A percentile compares a stretch with the other conserved stretches of the same genome.
These are phyloP conservation scores for Acrossocheilus fasciatus DNA, from an alignment of 2,797 vertebrate genomes.

Conservation along the genomic window DNA sequence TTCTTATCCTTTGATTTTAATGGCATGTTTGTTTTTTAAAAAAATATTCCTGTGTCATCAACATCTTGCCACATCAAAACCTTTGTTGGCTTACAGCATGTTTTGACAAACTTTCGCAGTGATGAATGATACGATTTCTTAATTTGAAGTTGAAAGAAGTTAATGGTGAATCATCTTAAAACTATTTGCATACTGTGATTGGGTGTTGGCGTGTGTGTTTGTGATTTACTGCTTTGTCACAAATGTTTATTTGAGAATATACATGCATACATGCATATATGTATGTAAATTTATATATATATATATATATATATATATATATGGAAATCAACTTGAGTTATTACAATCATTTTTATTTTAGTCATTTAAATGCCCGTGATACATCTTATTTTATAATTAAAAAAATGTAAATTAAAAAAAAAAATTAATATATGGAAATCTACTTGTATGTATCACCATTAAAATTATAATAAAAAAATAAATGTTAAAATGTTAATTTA, in stretches of 20 bases:
- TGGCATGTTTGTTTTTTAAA: background rate
- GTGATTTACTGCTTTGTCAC: conserved; percentile 10
- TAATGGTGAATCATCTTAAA: conserved; percentile 26
- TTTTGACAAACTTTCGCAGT: background rate
- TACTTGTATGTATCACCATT: background rate
- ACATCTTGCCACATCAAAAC: background rate
- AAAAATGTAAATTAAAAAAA: background rate
- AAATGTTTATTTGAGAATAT: background rate
- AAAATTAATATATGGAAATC: background rate
- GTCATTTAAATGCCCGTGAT: background rate
- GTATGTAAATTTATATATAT: background rate
- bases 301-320: background rate
- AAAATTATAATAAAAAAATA: background rate
- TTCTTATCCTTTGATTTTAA: background rate
- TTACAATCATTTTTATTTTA: background rate
- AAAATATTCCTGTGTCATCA: background rate
- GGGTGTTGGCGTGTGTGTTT: conserved; percentile 18
- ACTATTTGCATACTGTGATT: conserved; percentile 31
- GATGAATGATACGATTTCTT: conserved; percentile 8
- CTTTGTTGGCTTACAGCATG: background rate
- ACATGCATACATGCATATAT: no score
- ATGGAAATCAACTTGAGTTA: background rate
- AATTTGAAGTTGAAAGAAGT: conserved; percentile 13
- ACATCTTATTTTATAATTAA: background rate
- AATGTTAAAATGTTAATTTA: background rate